phyloP scores from a whole-genome alignment of 2,113 vertebrate species.

The Lophura nycthemera region DNA sequence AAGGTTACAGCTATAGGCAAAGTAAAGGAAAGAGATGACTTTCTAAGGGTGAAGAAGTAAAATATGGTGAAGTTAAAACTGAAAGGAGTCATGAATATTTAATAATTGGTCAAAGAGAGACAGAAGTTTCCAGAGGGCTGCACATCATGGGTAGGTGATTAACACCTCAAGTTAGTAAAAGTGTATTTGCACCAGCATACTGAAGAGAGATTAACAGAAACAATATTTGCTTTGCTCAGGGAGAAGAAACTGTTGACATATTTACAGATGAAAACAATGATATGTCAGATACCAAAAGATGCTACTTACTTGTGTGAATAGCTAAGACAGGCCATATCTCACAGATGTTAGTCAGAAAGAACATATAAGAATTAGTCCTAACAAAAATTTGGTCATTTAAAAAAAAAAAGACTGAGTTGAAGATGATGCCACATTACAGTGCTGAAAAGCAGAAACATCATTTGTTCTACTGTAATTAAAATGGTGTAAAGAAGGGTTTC shows the following conservation, averaged over 20 bases:
- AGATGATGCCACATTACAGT: not conserved
- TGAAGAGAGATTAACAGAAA: not conserved
- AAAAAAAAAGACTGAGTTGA: not conserved
- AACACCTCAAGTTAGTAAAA: not conserved
- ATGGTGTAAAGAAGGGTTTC: conserved; percentile 65
- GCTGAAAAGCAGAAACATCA: not conserved
- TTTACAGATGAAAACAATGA: not conserved
- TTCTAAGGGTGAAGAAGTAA: not conserved
- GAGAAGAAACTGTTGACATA: not conserved
- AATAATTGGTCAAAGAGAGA: not conserved
- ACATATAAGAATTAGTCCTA: not conserved
- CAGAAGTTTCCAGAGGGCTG: not conserved
- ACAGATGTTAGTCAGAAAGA: not conserved
- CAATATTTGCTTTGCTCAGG: not conserved
- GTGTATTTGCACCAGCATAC: not conserved
- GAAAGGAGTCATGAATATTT: not conserved
- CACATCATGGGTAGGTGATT: not conserved
- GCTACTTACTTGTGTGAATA: not conserved
- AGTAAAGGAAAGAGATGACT: not conserved
- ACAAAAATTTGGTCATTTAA: not conserved
- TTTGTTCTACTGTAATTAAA: conserved; percentile 29
- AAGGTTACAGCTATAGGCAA: not conserved
- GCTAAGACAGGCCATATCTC: not conserved
- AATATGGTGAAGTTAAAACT: not conserved
- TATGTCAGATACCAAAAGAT: not conserved